Conservation (phyloP, 2,888 invertebrate genomes). For the Ametastegia equiseti region DNA sequence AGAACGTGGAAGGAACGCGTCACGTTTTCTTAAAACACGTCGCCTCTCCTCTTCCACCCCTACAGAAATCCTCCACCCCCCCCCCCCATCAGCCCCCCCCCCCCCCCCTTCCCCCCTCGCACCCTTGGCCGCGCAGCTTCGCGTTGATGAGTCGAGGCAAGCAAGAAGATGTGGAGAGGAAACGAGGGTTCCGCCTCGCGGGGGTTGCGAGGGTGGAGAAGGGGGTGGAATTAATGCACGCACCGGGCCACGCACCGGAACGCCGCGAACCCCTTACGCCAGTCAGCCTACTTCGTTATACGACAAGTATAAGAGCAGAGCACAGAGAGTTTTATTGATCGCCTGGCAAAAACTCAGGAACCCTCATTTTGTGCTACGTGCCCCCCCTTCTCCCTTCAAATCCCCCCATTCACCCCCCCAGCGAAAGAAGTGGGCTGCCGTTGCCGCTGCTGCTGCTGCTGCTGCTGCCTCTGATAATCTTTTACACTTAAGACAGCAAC, state of each 20-base stretch:
- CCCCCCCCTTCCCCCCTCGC: slow-evolving; percentile 24
- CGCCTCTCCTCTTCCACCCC: slow-evolving; percentile 52
- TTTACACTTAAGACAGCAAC: slow-evolving; percentile 69
- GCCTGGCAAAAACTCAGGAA: slow-evolving; percentile 76
- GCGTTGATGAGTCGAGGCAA: slow-evolving; percentile 69
- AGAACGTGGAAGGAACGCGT: slow-evolving; percentile 49
- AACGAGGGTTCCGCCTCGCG: slow-evolving; percentile 57
- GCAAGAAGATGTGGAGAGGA: slow-evolving; percentile 64
- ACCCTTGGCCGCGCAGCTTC: slow-evolving; percentile 52
- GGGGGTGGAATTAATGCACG: slow-evolving; percentile 72
- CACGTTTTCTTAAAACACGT: slow-evolving; percentile 62
- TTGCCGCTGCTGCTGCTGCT: slow-evolving; percentile 56
- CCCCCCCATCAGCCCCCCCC: slow-evolving; percentile 49
- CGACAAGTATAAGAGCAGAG: slow-evolving; percentile 74
- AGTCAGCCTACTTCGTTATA: slow-evolving; percentile 65
- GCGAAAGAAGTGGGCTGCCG: slow-evolving; percentile 69
- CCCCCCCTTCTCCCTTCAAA: slow-evolving; percentile 65
- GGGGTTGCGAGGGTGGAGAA: slow-evolving; percentile 56
- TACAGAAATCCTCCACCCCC: slow-evolving; percentile 51
- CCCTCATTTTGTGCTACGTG: slow-evolving; percentile 76
- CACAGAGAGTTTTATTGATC: slow-evolving; percentile 76
- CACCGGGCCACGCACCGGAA: slow-evolving; percentile 73
- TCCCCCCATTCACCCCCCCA: slow-evolving; percentile 46
- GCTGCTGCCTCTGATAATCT: slow-evolving; percentile 68
- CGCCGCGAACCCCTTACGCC: slow-evolving; percentile 51